phyloP scores from a whole-genome alignment of 2,113 vertebrate genomes.

The Platichthys stellatus region DNA sequence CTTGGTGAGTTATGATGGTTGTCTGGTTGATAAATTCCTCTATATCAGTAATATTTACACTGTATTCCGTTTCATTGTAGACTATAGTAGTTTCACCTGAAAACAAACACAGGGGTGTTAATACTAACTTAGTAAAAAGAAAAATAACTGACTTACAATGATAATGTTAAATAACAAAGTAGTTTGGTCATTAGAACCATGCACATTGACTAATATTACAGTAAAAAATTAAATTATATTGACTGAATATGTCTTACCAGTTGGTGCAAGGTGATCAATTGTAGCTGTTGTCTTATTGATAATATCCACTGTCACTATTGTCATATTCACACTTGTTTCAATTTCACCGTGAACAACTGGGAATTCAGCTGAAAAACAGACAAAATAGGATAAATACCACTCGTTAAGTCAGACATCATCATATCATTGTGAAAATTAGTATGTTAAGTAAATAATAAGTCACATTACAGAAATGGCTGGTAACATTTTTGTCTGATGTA shows the following conservation, averaged over 20 bases:
- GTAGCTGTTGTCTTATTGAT: constrained; percentile 35
- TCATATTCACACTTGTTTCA: constrained; percentile 36
- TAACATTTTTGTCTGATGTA: too few species aligned
- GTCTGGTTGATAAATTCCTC: constrained; percentile 53
- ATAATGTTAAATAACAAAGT: background rate
- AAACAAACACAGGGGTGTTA: constrained; percentile 15
- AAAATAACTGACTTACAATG: background rate
- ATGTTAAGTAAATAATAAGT: too few species aligned
- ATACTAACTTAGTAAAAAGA: background rate
- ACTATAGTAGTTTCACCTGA: constrained; percentile 31
- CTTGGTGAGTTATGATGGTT: constrained; percentile 11
- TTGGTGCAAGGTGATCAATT: constrained; percentile 30
- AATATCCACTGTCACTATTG: constrained; percentile 13
- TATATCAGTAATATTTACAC: constrained; percentile 26
- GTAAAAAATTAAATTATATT: background rate
- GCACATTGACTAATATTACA: background rate
- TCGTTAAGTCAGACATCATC: too few species aligned
- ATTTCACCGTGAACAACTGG: constrained; percentile 8
- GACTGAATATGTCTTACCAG: constrained; percentile 37
- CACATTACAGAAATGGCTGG: too few species aligned
- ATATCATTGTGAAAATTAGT: too few species aligned
- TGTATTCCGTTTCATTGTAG: constrained; percentile 57
- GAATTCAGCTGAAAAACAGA: constrained; percentile 39
- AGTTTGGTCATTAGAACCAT: too few species aligned
- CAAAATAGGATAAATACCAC: background rate